These are phyloP conservation scores for Lasioglossum leucozonium DNA, from an alignment of 2,888 invertebrate genomes.

Conservation along the genomic window DNA sequence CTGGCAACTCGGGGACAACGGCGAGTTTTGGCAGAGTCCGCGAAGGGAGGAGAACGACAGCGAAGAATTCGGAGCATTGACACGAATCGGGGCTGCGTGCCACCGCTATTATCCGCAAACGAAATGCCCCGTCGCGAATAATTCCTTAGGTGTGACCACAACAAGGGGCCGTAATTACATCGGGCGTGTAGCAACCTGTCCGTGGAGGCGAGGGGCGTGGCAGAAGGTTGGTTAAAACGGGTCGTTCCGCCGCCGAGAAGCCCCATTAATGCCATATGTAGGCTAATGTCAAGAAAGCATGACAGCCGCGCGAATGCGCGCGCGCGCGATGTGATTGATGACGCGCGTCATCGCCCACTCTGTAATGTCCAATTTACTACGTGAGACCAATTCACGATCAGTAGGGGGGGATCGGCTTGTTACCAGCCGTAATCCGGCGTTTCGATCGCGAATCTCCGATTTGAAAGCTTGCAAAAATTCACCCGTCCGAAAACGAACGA, in stretches of 20 bases:
- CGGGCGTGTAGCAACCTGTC: constrained; percentile 57
- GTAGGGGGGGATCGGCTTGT: constrained; percentile 23
- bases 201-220: constrained; percentile 66
- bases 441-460: constrained; percentile 1
- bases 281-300: constrained; percentile 81
- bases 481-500: constrained; percentile 23
- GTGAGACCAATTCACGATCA: constrained; percentile 54
- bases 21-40: not conserved
- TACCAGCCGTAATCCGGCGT: constrained; percentile 6
- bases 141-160: constrained; percentile 54
- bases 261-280: constrained; percentile 73
- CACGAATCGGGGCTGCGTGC: constrained; percentile 11
- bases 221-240: constrained; percentile 61
- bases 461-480: constrained; percentile 43
- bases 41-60: not conserved
- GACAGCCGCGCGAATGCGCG: constrained; percentile 71
- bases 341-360: constrained; percentile 75
- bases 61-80: constrained; percentile 26
- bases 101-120: constrained; percentile 28
- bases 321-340: constrained; percentile 77
- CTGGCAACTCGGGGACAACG: not conserved
- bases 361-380: constrained; percentile 57
- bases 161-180: constrained; percentile 69
- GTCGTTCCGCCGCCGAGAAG: constrained; percentile 36
- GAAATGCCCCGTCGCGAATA: constrained; percentile 38